A percentile compares a stretch with the other conserved stretches of the same genome.
phyloP scores from a whole-genome alignment of 2,797 vertebrate species.

The Staurois parvus region DNA sequence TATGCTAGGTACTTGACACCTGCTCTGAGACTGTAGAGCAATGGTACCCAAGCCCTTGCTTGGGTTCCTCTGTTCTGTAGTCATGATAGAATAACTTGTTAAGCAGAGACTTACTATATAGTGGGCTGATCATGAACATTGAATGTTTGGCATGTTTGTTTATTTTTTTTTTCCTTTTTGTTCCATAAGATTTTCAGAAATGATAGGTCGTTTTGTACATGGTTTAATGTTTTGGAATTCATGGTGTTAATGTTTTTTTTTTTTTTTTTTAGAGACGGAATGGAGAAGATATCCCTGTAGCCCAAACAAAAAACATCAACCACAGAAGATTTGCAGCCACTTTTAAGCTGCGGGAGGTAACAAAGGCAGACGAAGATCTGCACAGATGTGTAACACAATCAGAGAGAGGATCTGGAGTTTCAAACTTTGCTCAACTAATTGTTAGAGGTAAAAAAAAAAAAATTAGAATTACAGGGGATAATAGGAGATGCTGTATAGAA shows the following conservation, averaged over 20 bases:
- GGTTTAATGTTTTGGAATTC: not conserved
- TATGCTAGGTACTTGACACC: too few relatives aligned
- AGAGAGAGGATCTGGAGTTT: slow-evolving; percentile 94
- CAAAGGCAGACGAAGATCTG: slow-evolving; percentile 92
- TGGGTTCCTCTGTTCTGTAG: too few relatives aligned
- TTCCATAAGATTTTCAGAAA: too few relatives aligned
- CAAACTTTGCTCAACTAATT: slow-evolving; percentile 95
- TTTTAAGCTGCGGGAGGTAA: slow-evolving; percentile 93
- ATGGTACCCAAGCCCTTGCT: too few relatives aligned
- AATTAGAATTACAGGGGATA: too few relatives aligned
- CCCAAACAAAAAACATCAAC: slow-evolving; percentile 96
- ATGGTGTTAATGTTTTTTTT: slow-evolving; percentile 65
- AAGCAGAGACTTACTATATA: too few relatives aligned
- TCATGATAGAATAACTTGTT: too few relatives aligned
- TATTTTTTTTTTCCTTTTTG: too few relatives aligned
- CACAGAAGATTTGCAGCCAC: slow-evolving; percentile 95
- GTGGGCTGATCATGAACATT: too few relatives aligned
- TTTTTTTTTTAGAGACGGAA: slow-evolving; percentile 86
- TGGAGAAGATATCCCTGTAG: slow-evolving; percentile 95
- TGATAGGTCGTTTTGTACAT: too few relatives aligned
- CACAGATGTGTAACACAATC: slow-evolving; percentile 98
- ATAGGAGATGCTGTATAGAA: not conserved
- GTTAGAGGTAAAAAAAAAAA: slow-evolving; percentile 85
- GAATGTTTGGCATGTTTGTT: too few relatives aligned
- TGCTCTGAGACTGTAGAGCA: too few relatives aligned